These are phyloP conservation scores for Glossophaga mutica DNA, from an alignment of 2,797 vertebrate genomes.

Conservation along the genomic window DNA sequence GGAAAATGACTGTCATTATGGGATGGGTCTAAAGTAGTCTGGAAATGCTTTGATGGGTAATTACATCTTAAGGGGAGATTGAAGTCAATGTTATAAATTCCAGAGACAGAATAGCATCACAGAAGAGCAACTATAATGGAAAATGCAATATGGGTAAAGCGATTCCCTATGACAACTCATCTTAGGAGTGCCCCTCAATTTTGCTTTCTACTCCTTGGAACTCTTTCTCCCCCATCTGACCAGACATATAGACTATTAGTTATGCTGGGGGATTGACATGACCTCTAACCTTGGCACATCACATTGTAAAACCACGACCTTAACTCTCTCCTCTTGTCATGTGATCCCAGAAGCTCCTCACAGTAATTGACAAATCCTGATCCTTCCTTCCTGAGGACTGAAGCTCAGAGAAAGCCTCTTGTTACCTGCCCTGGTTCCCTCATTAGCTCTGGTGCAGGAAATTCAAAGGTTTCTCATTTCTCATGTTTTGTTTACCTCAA, in stretches of 20 bases:
- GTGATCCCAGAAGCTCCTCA: neutral
- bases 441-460: neutral
- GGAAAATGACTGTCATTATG: slow-evolving; percentile 20
- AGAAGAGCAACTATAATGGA: slow-evolving; percentile 26
- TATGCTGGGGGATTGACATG: neutral
- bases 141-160: slow-evolving; percentile 10
- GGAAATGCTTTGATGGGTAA: slow-evolving; percentile 18
- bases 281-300: neutral
- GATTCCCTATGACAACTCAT: neutral
- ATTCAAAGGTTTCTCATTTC: slow-evolving; percentile 43
- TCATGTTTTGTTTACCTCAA: slow-evolving; percentile 55
- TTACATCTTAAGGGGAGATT: slow-evolving; percentile 17
- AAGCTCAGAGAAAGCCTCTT: neutral
- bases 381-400: neutral
- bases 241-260: neutral
- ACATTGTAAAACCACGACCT: neutral
- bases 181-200: neutral
- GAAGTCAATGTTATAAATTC: slow-evolving; percentile 5
- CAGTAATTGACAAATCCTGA: neutral
- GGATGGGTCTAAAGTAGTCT: neutral
- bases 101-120: neutral
- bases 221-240: neutral
- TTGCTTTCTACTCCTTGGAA: neutral
- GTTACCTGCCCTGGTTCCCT: neutral
- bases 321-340: neutral